Base-by-base conservation (phyloP, 1,140 invertebrate species). In the Lamellibrachia luymesi region DNA sequence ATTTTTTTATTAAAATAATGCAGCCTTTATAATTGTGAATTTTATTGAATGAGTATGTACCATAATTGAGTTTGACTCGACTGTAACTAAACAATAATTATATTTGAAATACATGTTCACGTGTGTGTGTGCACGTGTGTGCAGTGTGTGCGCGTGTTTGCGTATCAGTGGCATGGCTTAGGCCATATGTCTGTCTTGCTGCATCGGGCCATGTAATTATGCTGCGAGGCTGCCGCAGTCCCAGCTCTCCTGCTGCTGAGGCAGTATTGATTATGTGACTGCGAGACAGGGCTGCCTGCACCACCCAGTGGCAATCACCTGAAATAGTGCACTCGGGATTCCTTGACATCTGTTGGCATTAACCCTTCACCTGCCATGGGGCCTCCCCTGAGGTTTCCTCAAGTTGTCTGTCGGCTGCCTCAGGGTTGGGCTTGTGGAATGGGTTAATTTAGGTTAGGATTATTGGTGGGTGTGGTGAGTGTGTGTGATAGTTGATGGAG, bases 311-410 rank as follows among this genome's bases (percentile, higher is more conserved):
- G 64, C 64, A 80, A 80, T 80, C 64, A 80, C 64, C 64, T 80
- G 64, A 80, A 80, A 80, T 80, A 80, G 64, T 80, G 64, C 64
- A 80, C 64, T 80, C 64, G 64, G 64, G 64, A 80, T 80, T 80
- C 64, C 2, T 10, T 10, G 64, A 80, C 64, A 80, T 80, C 64
- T 80, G 64, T 80, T 80, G 64, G 64, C 64, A 22, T 80, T 80
- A 80, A 80, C 64, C 64, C 64, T 80, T 80, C 64, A 80, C 7
- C 5, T 80, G 64, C 64, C 64, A 22, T 17, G 64, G 13, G 64
- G 13, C 64, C 64, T 80, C 64, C 64, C 64, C 25, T 22, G 64
- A 80, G 64, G 64, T 22, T 22, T 38, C 64, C 52, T 22, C 64
- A 80, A 6, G 38, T 38, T 38, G 38, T 38, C 38, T 6, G 64